Evolutionary conservation across 2,113 vertebrate species (phyloP).

Genomic region (Saimiri boliviensis): DNA sequence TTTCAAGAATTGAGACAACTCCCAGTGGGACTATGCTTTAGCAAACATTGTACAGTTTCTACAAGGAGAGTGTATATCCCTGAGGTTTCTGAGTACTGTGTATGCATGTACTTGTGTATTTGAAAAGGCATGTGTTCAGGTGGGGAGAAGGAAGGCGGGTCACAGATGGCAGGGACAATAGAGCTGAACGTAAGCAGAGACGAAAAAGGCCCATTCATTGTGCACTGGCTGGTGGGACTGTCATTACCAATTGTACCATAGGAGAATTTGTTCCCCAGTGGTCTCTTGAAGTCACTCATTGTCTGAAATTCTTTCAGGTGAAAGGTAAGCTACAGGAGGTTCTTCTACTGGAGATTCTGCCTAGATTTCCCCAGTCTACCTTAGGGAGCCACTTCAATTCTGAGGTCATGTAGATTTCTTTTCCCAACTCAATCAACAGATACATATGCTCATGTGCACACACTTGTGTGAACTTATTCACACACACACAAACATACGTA

Average conservation of each 20-base stretch:
- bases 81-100: background rate
- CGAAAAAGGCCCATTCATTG: background rate
- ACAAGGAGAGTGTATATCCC: background rate
- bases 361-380: background rate
- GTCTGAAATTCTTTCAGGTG: background rate
- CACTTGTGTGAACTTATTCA: background rate
- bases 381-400: background rate
- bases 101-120: background rate
- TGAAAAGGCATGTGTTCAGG: background rate
- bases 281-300: background rate
- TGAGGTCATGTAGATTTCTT: background rate
- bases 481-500: background rate
- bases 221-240: background rate
- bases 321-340: background rate
- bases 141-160: background rate
- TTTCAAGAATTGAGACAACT: background rate
- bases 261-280: background rate
- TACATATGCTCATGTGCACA: background rate
- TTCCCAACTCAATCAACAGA: background rate
- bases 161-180: background rate
- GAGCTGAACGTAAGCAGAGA: background rate
- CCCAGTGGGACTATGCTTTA: background rate
- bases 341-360: background rate
- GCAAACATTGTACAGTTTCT: background rate
- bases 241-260: background rate